phyloP scores from a whole-genome alignment of 2,888 invertebrate species.

The Vanessa cardui region DNA sequence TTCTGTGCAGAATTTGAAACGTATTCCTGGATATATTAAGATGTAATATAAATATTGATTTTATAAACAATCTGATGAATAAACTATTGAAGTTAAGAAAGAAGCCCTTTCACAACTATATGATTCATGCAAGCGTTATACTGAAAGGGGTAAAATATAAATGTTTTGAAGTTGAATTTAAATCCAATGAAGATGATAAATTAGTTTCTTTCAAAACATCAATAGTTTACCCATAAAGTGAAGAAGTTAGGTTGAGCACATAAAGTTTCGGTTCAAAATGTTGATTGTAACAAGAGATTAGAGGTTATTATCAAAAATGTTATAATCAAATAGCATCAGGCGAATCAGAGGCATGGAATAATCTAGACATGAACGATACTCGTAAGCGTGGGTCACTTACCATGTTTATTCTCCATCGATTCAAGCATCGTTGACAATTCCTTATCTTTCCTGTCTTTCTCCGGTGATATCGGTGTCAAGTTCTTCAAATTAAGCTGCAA shows the following conservation, averaged over 20 bases:
- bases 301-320: background rate
- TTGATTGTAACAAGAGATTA: background rate
- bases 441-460: slow-evolving; percentile 86
- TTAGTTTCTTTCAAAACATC: slow-evolving; percentile 73
- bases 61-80: slow-evolving; percentile 85
- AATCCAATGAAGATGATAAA: slow-evolving; percentile 39
- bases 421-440: slow-evolving; percentile 89
- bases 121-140: slow-evolving; percentile 71
- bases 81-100: slow-evolving; percentile 84
- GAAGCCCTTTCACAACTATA: slow-evolving; percentile 75
- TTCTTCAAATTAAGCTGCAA: slow-evolving; percentile 83
- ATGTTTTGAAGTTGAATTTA: slow-evolving; percentile 71
- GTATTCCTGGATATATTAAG: background rate
- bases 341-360: background rate
- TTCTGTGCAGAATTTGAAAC: background rate
- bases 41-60: slow-evolving; percentile 13
- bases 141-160: slow-evolving; percentile 82
- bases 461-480: slow-evolving; percentile 82
- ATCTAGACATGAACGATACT: slow-evolving; percentile 8
- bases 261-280: background rate
- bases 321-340: background rate
- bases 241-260: slow-evolving; percentile 30
- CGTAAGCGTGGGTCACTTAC: slow-evolving; percentile 76
- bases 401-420: slow-evolving; percentile 92
- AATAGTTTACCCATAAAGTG: slow-evolving; percentile 81